Evolutionary conservation across 1,140 invertebrate genomes (phyloP).

Genomic region (Drosophila punjabiensis): DNA sequence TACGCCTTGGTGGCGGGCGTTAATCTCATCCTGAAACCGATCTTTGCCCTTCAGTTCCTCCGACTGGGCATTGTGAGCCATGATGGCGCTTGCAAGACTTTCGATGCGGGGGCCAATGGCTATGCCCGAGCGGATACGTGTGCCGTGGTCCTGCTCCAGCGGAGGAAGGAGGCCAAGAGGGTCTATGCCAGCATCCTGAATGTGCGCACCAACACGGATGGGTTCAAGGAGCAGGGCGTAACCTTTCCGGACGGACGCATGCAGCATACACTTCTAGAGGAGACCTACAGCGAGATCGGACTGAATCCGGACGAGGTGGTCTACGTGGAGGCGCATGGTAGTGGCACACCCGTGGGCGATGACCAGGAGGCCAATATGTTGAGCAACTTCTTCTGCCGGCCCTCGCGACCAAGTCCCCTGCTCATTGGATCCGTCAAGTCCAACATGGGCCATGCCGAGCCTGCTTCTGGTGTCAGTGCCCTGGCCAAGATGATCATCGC

Average conservation of each 20-base stretch:
- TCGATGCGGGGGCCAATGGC: conserved; percentile 95
- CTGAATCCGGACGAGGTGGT: conserved; percentile 92
- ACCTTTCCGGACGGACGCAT: conserved; percentile 95
- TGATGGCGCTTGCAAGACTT: conserved; percentile 96
- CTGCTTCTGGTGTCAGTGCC: conserved; percentile 95
- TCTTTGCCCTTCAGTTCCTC: conserved; percentile 95
- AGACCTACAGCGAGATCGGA: conserved; percentile 93
- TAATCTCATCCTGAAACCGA: conserved; percentile 94
- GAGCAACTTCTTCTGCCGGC: conserved; percentile 94
- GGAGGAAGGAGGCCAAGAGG: conserved; percentile 89
- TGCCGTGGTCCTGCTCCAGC: conserved; percentile 93
- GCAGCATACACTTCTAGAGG: conserved; percentile 93
- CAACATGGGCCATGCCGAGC: conserved; percentile 99
- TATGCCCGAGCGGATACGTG: conserved; percentile 97
- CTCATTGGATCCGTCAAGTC: conserved; percentile 98
- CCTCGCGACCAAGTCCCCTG: conserved; percentile 90
- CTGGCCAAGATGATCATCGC: conserved; percentile 95
- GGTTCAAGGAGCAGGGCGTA: conserved; percentile 94
- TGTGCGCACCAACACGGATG: conserved; percentile 95
- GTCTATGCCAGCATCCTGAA: conserved; percentile 95
- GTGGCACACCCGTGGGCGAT: conserved; percentile 98
- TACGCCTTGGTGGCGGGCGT: conserved; percentile 96
- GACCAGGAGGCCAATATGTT: conserved; percentile 98
- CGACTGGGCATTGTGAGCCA: conserved; percentile 95
- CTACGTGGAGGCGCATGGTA: conserved; percentile 98